These are phyloP conservation scores for Aspidoscelis tigris DNA, from an alignment of 2,113 vertebrate genomes.

Conservation along the genomic window DNA sequence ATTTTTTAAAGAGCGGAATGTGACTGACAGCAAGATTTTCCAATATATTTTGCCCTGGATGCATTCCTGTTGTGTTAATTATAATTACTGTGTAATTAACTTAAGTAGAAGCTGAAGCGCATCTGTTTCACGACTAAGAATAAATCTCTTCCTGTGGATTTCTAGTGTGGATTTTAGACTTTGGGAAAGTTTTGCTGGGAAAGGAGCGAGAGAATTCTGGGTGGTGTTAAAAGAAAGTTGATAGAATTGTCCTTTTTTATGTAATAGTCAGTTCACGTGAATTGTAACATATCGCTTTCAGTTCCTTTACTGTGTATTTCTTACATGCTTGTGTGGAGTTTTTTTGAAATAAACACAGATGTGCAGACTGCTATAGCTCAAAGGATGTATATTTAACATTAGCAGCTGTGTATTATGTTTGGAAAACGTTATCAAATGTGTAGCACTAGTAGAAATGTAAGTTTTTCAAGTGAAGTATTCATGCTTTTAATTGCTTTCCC, in stretches of 20 bases:
- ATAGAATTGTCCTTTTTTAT: not conserved
- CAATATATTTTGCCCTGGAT: conserved; percentile 15
- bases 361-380: not conserved
- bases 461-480: not conserved
- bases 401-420: not conserved
- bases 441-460: not conserved
- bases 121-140: conserved; percentile 63
- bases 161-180: conserved; percentile 48
- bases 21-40: conserved; percentile 11
- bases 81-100: conserved; percentile 74
- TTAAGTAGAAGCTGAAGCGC: conserved; percentile 34
- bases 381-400: not conserved
- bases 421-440: not conserved
- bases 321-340: not conserved
- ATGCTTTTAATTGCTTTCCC: conserved; percentile 41
- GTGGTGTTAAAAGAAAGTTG: not conserved
- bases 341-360: conserved; percentile 22
- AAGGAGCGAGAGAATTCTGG: not conserved
- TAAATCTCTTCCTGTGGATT: conserved; percentile 49
- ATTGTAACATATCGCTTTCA: not conserved
- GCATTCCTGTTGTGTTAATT: conserved; percentile 48
- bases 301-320: conserved; percentile 7
- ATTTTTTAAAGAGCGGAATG: not conserved
- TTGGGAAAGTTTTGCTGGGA: conserved; percentile 1
- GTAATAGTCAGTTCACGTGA: conserved; percentile 7